Percentiles rank a stretch among this genome's conserved stretches.
phyloP scores from a whole-genome alignment of 2,113 vertebrate genomes.

The Egretta garzetta region DNA sequence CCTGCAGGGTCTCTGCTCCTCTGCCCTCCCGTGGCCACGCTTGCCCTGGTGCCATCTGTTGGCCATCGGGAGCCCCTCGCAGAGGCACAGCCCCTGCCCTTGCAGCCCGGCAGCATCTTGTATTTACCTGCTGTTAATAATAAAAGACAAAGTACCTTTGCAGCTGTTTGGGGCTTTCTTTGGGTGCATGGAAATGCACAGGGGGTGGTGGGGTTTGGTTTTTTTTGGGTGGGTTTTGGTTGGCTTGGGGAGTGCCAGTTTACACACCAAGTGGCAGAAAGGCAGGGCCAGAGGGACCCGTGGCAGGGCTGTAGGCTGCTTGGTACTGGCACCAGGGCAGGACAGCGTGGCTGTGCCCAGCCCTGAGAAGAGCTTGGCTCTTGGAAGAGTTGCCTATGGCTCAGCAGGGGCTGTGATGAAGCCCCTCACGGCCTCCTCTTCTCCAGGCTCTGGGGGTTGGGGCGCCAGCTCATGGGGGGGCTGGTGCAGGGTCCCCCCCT shows the following conservation, averaged over 20 bases:
- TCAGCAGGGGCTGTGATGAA: background rate
- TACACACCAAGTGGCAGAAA: too few species aligned
- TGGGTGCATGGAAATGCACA: background rate
- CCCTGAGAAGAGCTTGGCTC: background rate
- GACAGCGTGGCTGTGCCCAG: rapidly evolving
- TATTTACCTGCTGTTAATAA: conserved; percentile 28
- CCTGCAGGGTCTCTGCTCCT: rapidly evolving
- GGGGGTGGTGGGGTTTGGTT: too few species aligned
- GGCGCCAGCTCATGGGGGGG: background rate
- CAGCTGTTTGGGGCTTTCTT: background rate
- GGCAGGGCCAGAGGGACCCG: background rate
- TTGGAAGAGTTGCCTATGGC: background rate
- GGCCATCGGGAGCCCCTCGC: background rate
- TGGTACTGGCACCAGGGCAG: background rate
- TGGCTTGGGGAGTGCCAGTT: background rate
- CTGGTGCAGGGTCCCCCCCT: background rate
- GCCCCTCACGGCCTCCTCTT: background rate
- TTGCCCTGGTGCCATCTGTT: rapidly evolving
- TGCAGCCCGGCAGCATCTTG: background rate
- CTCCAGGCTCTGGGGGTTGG: background rate
- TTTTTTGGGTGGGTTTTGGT: background rate
- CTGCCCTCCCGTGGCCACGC: rapidly evolving
- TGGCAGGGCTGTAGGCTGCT: background rate
- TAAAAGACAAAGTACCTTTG: conserved; percentile 17
- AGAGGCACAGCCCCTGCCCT: background rate